Evolutionary conservation across 2,888 invertebrate genomes (phyloP).

Genomic region (Tetanocera ferruginea): DNA sequence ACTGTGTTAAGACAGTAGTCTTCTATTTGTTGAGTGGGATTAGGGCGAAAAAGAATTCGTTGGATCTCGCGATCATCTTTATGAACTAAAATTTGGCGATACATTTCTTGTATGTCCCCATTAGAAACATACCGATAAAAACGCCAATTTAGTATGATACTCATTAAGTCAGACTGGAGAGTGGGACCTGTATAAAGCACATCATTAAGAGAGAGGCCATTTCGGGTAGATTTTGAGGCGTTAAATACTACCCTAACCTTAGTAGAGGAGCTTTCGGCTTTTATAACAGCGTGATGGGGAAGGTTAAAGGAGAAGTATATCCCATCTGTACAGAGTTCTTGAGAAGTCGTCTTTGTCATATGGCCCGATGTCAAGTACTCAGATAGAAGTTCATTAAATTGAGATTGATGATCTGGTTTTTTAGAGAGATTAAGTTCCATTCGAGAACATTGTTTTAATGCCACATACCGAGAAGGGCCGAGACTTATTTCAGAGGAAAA

Average conservation of each 20-base stretch:
- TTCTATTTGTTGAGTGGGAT: not conserved
- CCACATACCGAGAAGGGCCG: not conserved
- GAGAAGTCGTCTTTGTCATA: not conserved
- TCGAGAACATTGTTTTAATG: not conserved
- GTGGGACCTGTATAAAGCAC: not conserved
- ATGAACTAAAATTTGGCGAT: not conserved
- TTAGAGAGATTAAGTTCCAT: not conserved
- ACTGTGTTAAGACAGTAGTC: not conserved
- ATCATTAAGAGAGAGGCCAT: not conserved
- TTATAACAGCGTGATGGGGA: not conserved
- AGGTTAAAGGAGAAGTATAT: not conserved
- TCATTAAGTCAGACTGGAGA: not conserved
- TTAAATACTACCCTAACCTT: not conserved
- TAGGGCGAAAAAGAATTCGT: constrained; percentile 6
- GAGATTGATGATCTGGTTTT: not conserved
- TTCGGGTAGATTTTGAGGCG: not conserved
- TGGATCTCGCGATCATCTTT: too few relatives aligned
- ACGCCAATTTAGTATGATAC: constrained; percentile 2
- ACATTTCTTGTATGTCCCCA: constrained; percentile 28
- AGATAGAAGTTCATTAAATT: not conserved
- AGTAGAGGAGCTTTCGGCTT: not conserved
- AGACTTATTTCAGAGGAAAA: not conserved
- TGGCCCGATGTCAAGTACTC: not conserved
- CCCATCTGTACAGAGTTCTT: not conserved
- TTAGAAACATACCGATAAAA: constrained; percentile 17